Base-by-base conservation (phyloP, 2,797 vertebrate species). In the Trematomus bernacchii region DNA sequence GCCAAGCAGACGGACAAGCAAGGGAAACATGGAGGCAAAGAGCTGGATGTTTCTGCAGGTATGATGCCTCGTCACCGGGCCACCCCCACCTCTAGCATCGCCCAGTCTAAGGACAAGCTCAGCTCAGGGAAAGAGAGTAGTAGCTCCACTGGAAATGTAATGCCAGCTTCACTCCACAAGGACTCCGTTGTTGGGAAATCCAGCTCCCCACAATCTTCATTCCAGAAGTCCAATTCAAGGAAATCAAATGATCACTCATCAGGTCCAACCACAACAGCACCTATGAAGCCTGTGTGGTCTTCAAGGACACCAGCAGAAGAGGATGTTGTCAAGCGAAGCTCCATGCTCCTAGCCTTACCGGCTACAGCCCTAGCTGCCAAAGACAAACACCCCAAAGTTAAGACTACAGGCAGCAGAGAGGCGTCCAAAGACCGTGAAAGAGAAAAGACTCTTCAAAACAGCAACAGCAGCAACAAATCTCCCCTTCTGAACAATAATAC, bases 301-400 rank as follows among this genome's bases (percentile, higher is more conserved):
- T 90, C 85, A 6, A 91, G 87, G 87, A 83, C 87, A 18, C 83
- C 89, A 42, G 76, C 76, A 8, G 95, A 95, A 52, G 94, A 94
- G 12, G 92, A 94, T 5, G 66, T 85, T 54, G 91, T 90, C 67
- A 95, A 95, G 83, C 91, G 89, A 72, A 87, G 90, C 65, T 88
- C 93, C 46, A 40, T 90, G 67, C 93, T 93, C 61, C 72, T 81
- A 84, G 83, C 71, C 23, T 88, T 87, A 50, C 76, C 88, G 57
- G 76, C 85, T 73, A 76, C 87, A 71, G 84, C 83, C 69, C 85
- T 92, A 65, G 89, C 90, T 88, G 86, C 94, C 92, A 96, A 95
- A 95, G 95, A 96, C 73, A 95, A 95, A 83, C 91, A 91, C 48
- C 86, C 93, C 91, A 96, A 95, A 94, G 90, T 91, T n/a, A 94